Percentiles rank a stretch among this genome's conserved stretches.
Conservation (phyloP, 2,888 invertebrate genomes). For the Unio pictorum region DNA sequence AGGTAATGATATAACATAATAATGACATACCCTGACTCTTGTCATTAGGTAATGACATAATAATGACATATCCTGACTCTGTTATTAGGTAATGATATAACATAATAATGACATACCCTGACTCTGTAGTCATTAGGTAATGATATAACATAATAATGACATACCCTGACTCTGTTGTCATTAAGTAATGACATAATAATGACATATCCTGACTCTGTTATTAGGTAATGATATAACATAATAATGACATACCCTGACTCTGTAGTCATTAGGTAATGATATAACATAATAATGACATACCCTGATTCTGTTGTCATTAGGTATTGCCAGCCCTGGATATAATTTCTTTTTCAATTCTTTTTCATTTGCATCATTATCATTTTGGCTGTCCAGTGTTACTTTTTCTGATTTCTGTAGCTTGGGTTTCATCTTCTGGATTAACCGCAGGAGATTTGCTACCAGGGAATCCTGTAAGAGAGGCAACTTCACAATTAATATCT, state of each 20-base stretch:
- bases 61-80: too few relatives aligned
- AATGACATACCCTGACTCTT: constrained; percentile 55
- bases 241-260: too few relatives aligned
- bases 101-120: too few relatives aligned
- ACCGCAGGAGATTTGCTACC: constrained; percentile 90
- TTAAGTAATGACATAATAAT: constrained; percentile 62
- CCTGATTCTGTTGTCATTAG: constrained; percentile 71
- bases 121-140: not conserved
- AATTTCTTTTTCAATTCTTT: constrained; percentile 68
- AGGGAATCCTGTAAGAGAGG: constrained; percentile 84
- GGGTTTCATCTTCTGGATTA: constrained; percentile 94
- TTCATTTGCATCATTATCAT: constrained; percentile 32
- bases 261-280: not conserved
- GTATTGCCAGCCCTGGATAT: constrained; percentile 71
- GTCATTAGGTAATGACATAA: constrained; percentile 69
- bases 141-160: constrained; percentile 4
- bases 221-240: too few relatives aligned
- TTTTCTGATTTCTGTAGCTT: constrained; percentile 51
- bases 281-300: constrained; percentile 30
- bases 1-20: not conserved
- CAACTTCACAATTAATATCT: not conserved
- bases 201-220: too few relatives aligned
- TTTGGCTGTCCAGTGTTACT: constrained; percentile 30
- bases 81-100: too few relatives aligned
- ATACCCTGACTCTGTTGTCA: constrained; percentile 66